Conservation (phyloP, 1,140 invertebrate species). For the Matsumurasca onukii region DNA sequence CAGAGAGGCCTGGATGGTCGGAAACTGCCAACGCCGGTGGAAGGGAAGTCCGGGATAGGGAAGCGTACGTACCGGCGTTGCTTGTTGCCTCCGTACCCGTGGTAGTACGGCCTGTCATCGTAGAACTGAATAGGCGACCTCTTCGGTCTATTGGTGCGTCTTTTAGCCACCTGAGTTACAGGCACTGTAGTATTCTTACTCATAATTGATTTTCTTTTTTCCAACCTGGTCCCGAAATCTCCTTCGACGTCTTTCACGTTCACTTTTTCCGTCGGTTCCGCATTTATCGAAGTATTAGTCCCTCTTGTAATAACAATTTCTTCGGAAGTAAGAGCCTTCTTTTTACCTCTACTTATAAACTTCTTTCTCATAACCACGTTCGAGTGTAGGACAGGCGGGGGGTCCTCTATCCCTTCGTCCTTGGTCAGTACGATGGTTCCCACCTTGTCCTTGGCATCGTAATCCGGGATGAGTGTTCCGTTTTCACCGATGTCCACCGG, state of each 20-base stretch:
- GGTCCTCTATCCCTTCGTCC: background rate
- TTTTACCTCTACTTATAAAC: background rate
- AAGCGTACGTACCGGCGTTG: slow-evolving; percentile 29
- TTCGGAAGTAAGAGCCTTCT: background rate
- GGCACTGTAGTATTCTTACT: slow-evolving; percentile 14
- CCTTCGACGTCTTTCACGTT: slow-evolving; percentile 16
- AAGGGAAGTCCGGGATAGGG: slow-evolving; percentile 23
- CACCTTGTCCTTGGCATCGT: slow-evolving; percentile 18
- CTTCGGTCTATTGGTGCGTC: background rate
- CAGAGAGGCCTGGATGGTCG: slow-evolving; percentile 15
- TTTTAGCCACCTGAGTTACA: slow-evolving; percentile 4
- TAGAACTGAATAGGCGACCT: slow-evolving; percentile 5
- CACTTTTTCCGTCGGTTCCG: background rate
- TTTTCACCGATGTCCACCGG: slow-evolving; percentile 26
- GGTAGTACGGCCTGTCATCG: background rate
- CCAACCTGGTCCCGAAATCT: slow-evolving; percentile 9
- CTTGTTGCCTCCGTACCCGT: background rate
- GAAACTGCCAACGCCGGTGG: background rate
- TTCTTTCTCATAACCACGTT: slow-evolving; percentile 6
- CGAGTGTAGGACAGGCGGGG: background rate
- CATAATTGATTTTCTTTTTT: background rate
- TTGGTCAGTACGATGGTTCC: slow-evolving; percentile 28
- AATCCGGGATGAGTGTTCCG: slow-evolving; percentile 27
- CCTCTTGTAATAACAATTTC: background rate
- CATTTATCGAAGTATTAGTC: background rate